These are phyloP conservation scores for Jaculus jaculus DNA, from an alignment of 2,113 vertebrate species.

Conservation along the genomic window DNA sequence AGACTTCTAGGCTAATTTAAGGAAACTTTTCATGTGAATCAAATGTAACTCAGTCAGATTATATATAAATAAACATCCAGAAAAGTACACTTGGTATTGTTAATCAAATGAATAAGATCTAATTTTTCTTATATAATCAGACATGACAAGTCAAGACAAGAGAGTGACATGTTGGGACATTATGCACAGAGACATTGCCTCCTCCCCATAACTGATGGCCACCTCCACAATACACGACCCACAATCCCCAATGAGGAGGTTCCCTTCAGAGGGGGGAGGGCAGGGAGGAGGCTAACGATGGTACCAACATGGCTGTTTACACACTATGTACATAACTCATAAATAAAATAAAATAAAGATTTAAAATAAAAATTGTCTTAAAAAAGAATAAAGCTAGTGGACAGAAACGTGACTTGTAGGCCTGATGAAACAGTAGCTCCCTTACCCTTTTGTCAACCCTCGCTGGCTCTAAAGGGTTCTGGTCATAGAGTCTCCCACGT, in stretches of 20 bases:
- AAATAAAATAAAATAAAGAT: no score
- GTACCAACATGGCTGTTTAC: no score
- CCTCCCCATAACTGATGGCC: no score
- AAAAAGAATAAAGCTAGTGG: not conserved
- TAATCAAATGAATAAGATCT: not conserved
- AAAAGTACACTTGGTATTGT: not conserved
- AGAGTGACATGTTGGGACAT: no score
- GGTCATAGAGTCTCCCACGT: not conserved
- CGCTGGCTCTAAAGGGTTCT: not conserved
- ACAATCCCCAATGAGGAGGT: no score
- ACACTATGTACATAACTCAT: no score
- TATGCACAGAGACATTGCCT: no score
- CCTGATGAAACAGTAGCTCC: not conserved
- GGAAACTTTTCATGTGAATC: not conserved
- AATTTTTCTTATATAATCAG: not conserved
- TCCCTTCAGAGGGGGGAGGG: no score
- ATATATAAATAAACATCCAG: not conserved
- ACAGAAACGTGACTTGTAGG: not conserved
- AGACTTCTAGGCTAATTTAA: conserved; percentile 6
- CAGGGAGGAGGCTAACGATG: no score
- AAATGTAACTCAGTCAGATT: not conserved
- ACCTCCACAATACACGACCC: no score
- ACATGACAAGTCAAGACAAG: not conserved
- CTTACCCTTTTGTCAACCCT: not conserved
- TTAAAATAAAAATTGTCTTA: no score